Evolutionary conservation across 1,140 invertebrate genomes (phyloP), one percentile per base, ranked within the genome.

Genomic region (Trichonephila clavata): DNA sequence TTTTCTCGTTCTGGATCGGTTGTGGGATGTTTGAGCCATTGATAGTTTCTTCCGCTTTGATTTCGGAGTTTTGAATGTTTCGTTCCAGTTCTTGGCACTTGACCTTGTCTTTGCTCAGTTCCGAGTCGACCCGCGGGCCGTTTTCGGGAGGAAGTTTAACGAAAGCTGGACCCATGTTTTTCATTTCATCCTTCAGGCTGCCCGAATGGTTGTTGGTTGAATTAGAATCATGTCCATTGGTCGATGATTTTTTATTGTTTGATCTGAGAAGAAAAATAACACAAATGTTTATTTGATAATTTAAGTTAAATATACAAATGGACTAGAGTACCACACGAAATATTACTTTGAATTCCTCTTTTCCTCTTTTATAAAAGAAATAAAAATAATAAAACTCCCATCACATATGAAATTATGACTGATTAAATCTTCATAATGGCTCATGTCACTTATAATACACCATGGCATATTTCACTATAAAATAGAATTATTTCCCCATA

Each of bases 141-240:
- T 65, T 71, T 83, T 91, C 90, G 7, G 90, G 90, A 21, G 90
- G 90, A 18, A 91, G 39, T 50, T 91, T 80, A 2, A 91, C 90
- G 39, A 83, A 91, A 50, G 90, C 59, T 43, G 39, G 90, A 1
- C 90, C 90, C n/a, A 81, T 32, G 60, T n/a, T 21, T 14, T 63
- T 39, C 7, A 83, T 21, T 2, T 91, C 59, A 4, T 24, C 21
- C 8, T 91, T 81, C 13, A 60, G 16, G 14, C 14, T 63, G 14
- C 57, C 57, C 10, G 81, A 14, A 21, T 59, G n/a, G 43, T n/a
- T 84, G n/a, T 84, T 24, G 24, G 21, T 27, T 24, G 39, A 57
- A 16, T 50, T 8, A 50, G 43, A 43, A 21, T 84, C 57, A 57
- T 5, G 10, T 14, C 27, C 68, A 71, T 71, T 71, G 14, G 68